phyloP scores from a whole-genome alignment of 1,140 invertebrate genomes.

The Paramacrobiotus metropolitanus region DNA sequence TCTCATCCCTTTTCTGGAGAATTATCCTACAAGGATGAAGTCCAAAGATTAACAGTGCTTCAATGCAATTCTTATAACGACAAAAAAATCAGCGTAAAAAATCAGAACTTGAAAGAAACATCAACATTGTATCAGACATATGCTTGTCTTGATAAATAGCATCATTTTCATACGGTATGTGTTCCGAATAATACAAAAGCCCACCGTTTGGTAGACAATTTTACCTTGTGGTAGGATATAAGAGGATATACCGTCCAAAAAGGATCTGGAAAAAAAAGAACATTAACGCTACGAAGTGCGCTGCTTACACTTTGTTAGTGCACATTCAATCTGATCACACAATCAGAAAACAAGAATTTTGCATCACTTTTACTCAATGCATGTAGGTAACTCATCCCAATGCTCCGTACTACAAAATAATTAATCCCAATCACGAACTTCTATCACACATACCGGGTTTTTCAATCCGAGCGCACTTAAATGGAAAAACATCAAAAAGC shows the following conservation, averaged over 20 bases:
- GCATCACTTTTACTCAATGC: slow-evolving; percentile 3
- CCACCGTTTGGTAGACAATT: too few species aligned
- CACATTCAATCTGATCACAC: background rate
- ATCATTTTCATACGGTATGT: too few species aligned
- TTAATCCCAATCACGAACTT: too few species aligned
- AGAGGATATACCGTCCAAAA: background rate
- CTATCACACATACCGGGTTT: background rate
- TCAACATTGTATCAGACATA: background rate
- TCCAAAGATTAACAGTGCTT: background rate
- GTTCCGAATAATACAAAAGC: too few species aligned
- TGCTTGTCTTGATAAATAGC: background rate
- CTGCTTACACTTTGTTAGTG: too few species aligned
- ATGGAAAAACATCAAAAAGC: background rate
- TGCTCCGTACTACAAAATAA: too few species aligned
- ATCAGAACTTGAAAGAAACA: too few species aligned
- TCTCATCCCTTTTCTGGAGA: too few species aligned
- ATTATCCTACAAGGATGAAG: background rate
- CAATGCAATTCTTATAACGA: background rate
- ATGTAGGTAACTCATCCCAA: background rate
- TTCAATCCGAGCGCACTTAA: background rate
- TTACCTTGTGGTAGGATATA: background rate
- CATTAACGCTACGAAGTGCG: too few species aligned
- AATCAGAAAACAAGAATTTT: background rate
- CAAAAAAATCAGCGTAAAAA: background rate
- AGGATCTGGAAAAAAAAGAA: too few species aligned